These are phyloP conservation scores for Moxostoma hubbsi DNA, from an alignment of 2,797 vertebrate genomes.

Conservation along the genomic window DNA sequence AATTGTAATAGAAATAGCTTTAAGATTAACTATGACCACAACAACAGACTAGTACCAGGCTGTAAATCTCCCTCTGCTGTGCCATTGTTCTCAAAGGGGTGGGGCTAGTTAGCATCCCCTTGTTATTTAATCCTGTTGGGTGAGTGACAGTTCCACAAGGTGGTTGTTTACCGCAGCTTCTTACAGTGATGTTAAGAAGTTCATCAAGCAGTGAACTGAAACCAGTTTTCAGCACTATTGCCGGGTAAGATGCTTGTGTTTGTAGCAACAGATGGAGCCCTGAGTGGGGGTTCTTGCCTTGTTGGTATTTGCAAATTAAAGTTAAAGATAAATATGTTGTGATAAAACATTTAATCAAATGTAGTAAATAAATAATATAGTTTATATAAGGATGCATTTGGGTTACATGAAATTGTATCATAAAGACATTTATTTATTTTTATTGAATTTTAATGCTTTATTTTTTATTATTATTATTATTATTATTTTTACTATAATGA, in stretches of 20 bases:
- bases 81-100: slow-evolving; percentile 32
- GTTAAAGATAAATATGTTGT: neutral
- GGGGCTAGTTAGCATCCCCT: neutral
- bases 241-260: slow-evolving; percentile 39
- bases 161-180: slow-evolving; percentile 18
- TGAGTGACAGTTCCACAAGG: slow-evolving; percentile 16
- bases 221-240: slow-evolving; percentile 2
- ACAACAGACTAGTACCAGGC: slow-evolving; percentile 29
- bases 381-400: neutral
- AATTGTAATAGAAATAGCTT: neutral
- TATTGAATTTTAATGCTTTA: neutral
- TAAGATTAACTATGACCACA: neutral
- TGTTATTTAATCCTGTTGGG: slow-evolving; percentile 21
- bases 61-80: slow-evolving; percentile 6
- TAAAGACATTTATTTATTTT: neutral
- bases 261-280: neutral
- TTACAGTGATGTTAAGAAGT: neutral
- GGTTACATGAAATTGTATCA: neutral
- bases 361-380: neutral
- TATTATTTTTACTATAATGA: too few relatives aligned
- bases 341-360: neutral
- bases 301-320: neutral
- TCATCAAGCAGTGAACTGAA: slow-evolving; percentile 14
- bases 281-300: neutral
- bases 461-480: too few relatives aligned